Evolutionary conservation across 2,888 invertebrate genomes (phyloP).

Genomic region (Hemaris fuciformis): DNA sequence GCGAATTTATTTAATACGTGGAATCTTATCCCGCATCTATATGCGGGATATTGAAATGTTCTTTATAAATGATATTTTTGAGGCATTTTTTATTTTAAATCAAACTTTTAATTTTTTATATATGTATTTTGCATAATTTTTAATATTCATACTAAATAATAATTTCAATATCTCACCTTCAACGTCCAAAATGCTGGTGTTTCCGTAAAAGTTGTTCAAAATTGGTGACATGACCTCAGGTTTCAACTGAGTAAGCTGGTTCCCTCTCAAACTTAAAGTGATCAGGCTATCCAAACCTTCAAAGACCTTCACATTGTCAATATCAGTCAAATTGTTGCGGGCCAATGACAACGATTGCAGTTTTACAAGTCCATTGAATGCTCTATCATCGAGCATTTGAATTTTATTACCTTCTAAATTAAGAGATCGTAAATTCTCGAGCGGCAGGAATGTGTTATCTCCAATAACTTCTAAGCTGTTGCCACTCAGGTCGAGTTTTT

Average conservation of each 20-base stretch:
- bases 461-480: constrained; percentile 89
- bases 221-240: constrained; percentile 58
- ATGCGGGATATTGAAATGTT: no score
- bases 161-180: constrained; percentile 50
- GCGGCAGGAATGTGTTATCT: constrained; percentile 85
- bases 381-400: constrained; percentile 71
- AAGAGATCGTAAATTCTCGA: constrained; percentile 50
- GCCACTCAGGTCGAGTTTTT: constrained; percentile 85
- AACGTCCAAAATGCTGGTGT: constrained; percentile 54
- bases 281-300: constrained; percentile 49
- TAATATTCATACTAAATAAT: neutral
- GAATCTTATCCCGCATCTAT: no score
- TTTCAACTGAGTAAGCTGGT: constrained; percentile 56
- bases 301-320: constrained; percentile 59
- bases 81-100: no score
- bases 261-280: constrained; percentile 59
- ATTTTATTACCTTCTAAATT: constrained; percentile 70
- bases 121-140: no score
- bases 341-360: constrained; percentile 57
- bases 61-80: no score
- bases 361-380: constrained; percentile 59
- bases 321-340: constrained; percentile 53
- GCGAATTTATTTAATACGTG: no score
- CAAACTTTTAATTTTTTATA: no score
- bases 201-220: constrained; percentile 55